phyloP scores from a whole-genome alignment of 2,888 invertebrate genomes.

The Anaspis maculata region DNA sequence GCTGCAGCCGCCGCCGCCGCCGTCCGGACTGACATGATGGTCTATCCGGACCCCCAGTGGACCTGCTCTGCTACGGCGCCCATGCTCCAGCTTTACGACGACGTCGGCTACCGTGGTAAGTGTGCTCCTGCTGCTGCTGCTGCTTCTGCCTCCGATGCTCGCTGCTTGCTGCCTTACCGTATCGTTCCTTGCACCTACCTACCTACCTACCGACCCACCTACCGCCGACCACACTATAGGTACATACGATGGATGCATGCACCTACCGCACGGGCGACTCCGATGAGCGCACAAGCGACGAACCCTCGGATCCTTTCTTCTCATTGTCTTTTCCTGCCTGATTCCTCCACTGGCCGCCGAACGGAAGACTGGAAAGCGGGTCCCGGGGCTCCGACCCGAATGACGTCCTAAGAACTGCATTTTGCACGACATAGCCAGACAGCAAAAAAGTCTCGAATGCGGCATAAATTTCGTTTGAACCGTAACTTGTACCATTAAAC shows the following conservation, averaged over 20 bases:
- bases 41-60: slow-evolving; percentile 57
- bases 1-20: slow-evolving; percentile 25
- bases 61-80: slow-evolving; percentile 46
- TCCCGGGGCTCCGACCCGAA: too few species aligned
- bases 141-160: too few species aligned
- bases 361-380: too few species aligned
- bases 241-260: too few species aligned
- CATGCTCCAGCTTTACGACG: slow-evolving; percentile 57
- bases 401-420: too few species aligned
- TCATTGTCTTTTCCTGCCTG: too few species aligned
- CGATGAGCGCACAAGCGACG: neutral
- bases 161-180: neutral
- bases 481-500: slow-evolving; percentile 34
- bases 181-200: neutral
- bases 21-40: slow-evolving; percentile 43
- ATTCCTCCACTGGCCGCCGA: too few species aligned
- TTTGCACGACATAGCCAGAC: slow-evolving; percentile 38
- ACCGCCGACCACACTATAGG: too few species aligned
- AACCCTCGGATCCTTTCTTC: too few species aligned
- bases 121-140: too few species aligned
- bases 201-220: too few species aligned
- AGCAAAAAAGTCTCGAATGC: slow-evolving; percentile 30
- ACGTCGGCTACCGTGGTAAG: slow-evolving; percentile 57
- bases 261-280: too few species aligned
- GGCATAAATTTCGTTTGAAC: slow-evolving; percentile 28